Percentiles rank a stretch among this genome's conserved stretches.
phyloP scores from a whole-genome alignment of 2,888 invertebrate genomes.

The Diarsia brunnea region DNA sequence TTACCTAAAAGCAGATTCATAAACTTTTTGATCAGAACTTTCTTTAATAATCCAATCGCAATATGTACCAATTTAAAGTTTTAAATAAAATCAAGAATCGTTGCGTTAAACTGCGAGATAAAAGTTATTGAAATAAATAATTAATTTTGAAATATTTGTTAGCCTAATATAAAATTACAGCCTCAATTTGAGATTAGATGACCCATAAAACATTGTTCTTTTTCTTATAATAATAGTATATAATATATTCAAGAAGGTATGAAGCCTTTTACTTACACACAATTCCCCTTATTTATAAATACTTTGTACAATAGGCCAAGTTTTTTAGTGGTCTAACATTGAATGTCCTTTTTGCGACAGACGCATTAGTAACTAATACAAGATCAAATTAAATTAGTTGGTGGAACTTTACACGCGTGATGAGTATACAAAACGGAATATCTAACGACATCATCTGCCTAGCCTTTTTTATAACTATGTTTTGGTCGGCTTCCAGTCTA shows the following conservation, averaged over 20 bases:
- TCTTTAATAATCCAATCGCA: not conserved
- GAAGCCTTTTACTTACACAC: too few relatives aligned
- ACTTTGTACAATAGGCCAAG: slow-evolving; percentile 5
- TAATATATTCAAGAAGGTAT: not conserved
- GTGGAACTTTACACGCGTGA: not conserved
- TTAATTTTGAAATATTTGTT: not conserved
- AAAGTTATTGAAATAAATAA: not conserved
- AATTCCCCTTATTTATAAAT: not conserved
- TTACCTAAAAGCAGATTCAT: not conserved
- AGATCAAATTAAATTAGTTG: not conserved
- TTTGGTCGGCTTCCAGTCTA: too few relatives aligned
- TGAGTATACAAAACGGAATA: not conserved
- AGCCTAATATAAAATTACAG: slow-evolving; percentile 21
- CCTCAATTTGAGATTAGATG: slow-evolving; percentile 32
- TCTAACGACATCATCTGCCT: not conserved
- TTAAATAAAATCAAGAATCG: not conserved
- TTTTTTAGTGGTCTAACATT: not conserved
- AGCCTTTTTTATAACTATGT: too few relatives aligned
- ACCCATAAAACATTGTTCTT: not conserved
- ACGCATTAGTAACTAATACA: not conserved
- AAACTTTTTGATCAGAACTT: not conserved
- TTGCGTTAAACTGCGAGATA: not conserved
- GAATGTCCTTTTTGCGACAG: not conserved
- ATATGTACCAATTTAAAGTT: not conserved
- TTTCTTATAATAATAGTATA: not conserved